Conservation (phyloP, 2,888 invertebrate species). For the Apamea epomidion region DNA sequence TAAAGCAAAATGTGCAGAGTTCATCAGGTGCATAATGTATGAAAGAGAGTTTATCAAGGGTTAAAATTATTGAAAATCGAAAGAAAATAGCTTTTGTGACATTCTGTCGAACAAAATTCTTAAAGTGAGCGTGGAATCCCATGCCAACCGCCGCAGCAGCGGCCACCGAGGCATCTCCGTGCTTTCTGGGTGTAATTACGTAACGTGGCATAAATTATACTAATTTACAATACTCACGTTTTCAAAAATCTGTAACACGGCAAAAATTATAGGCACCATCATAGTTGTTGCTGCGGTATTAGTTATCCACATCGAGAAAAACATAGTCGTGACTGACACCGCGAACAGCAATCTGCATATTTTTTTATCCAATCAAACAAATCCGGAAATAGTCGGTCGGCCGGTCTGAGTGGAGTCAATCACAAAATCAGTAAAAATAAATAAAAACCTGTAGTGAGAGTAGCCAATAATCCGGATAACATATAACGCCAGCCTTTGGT, state of each 20-base stretch:
- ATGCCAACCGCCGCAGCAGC: too few species aligned
- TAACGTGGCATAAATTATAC: too few species aligned
- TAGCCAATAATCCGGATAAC: conserved; percentile 82
- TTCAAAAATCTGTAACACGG: conserved; percentile 94
- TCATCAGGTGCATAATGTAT: not conserved
- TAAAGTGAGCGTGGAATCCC: not conserved
- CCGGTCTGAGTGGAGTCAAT: not conserved
- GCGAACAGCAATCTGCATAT: conserved; percentile 93
- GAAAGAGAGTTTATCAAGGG: not conserved
- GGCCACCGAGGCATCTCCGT: not conserved
- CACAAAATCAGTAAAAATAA: not conserved
- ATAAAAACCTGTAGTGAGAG: conserved; percentile 79
- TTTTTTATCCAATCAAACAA: not conserved
- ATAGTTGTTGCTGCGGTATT: conserved; percentile 97
- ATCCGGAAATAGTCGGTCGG: too few species aligned
- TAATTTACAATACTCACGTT: conserved; percentile 68
- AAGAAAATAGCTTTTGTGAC: not conserved
- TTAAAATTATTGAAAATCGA: not conserved
- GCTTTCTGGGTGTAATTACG: not conserved
- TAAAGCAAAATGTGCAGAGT: not conserved
- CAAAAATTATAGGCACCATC: conserved; percentile 97
- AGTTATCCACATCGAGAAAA: conserved; percentile 98
- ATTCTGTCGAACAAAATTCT: not conserved
- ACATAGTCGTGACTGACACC: conserved; percentile 95
- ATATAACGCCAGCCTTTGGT: conserved; percentile 81